Evolutionary conservation across 23 tunicate species (phyloP).

Genomic region (Trididemnum clinides): DNA sequence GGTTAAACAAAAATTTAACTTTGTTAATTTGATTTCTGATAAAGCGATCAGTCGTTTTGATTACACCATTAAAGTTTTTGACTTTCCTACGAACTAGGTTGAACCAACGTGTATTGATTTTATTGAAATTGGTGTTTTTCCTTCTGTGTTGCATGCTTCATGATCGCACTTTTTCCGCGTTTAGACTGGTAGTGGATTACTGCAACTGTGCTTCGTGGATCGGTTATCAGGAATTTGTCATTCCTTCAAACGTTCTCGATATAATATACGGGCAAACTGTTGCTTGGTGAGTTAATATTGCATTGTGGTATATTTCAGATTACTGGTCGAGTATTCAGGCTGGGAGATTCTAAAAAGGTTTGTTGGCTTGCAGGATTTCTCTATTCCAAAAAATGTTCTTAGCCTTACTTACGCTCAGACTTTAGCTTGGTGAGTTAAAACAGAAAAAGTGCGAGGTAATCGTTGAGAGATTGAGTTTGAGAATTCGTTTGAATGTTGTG

Average conservation of each 20-base stretch:
- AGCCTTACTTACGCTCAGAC: slow-evolving; percentile 86
- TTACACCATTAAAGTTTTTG: too few relatives aligned
- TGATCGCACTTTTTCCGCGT: not conserved
- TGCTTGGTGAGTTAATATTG: slow-evolving; percentile 72
- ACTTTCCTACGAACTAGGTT: too few relatives aligned
- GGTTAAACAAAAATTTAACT: too few relatives aligned
- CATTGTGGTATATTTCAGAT: slow-evolving; percentile 33
- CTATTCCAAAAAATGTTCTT: slow-evolving; percentile 76
- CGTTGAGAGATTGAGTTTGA: too few relatives aligned
- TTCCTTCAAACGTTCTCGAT: slow-evolving; percentile 81
- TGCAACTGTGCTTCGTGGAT: slow-evolving; percentile 63
- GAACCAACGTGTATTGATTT: too few relatives aligned
- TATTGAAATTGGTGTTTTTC: too few relatives aligned
- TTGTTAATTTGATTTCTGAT: too few relatives aligned
- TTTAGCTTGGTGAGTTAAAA: slow-evolving; percentile 71
- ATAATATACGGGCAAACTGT: slow-evolving; percentile 86
- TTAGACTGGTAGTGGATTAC: slow-evolving; percentile 73
- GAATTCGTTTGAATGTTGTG: too few relatives aligned
- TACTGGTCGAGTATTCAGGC: slow-evolving; percentile 20
- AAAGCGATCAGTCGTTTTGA: too few relatives aligned
- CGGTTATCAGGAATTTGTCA: slow-evolving; percentile 78
- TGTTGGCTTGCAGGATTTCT: slow-evolving; percentile 70
- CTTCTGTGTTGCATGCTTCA: too few relatives aligned
- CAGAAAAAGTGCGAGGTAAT: too few relatives aligned
- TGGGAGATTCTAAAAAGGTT: slow-evolving; percentile 15